Conservation (phyloP, 2,888 invertebrate genomes). For the Pycnomerus fuliginosus region DNA sequence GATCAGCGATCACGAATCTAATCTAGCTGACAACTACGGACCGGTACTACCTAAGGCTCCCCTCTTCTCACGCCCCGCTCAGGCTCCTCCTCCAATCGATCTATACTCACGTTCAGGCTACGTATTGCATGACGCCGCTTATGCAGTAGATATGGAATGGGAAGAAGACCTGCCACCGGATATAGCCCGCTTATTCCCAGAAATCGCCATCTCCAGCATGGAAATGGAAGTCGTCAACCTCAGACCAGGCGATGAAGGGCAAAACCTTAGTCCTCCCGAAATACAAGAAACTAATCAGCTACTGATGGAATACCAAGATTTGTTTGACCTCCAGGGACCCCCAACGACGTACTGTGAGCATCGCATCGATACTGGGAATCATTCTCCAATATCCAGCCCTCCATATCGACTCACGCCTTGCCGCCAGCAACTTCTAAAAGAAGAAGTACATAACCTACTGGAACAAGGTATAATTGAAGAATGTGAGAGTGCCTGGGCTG, state of each 20-base stretch:
- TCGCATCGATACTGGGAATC: slow-evolving; percentile 1
- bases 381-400: slow-evolving; percentile 4
- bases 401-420: slow-evolving; percentile 1
- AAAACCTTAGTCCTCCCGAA: neutral
- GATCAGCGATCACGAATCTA: neutral
- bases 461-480: slow-evolving; percentile 10
- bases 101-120: neutral
- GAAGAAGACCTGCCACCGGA: neutral
- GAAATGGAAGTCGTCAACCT: neutral
- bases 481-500: slow-evolving; percentile 13
- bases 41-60: neutral
- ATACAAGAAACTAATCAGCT: neutral
- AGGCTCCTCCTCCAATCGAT: neutral
- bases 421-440: neutral
- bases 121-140: neutral
- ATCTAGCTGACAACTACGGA: slow-evolving; percentile 1
- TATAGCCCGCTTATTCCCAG: neutral
- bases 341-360: slow-evolving; percentile 5
- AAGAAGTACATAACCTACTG: slow-evolving; percentile 1
- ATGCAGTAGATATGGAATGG: slow-evolving; percentile 3
- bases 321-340: slow-evolving; percentile 1
- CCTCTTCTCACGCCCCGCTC: neutral
- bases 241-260: neutral
- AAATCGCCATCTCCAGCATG: neutral
- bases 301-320: neutral